Conservation (phyloP, 2,113 vertebrate genomes). For the Zonotrichia leucophrys region DNA sequence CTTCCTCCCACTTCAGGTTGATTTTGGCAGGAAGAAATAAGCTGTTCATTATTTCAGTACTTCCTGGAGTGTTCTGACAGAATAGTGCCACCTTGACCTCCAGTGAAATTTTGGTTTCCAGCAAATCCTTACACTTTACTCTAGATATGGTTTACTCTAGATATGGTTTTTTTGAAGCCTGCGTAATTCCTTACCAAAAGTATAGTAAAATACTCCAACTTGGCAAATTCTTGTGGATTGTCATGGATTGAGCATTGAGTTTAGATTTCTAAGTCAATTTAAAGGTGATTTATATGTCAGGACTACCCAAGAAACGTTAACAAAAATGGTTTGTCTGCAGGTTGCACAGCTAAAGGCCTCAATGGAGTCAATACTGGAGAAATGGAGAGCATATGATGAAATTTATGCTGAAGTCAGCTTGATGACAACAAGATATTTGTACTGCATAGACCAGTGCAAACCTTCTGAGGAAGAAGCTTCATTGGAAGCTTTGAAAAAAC, state of each 20-base stretch:
- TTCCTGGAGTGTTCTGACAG: background rate
- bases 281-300: background rate
- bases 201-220: background rate
- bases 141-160: background rate
- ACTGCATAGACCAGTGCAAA: slow-evolving; percentile 66
- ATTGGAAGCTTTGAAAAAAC: slow-evolving; percentile 66
- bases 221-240: background rate
- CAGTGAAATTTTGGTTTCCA: background rate
- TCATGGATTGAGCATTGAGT: background rate
- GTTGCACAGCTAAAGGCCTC: slow-evolving; percentile 59
- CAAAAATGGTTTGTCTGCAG: slow-evolving; percentile 43
- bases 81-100: background rate
- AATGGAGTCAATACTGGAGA: slow-evolving; percentile 56
- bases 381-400: slow-evolving; percentile 74
- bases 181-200: background rate
- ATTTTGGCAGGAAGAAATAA: background rate
- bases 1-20: background rate
- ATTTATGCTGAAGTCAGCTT: slow-evolving; percentile 56
- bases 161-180: background rate
- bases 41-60: background rate
- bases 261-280: background rate
- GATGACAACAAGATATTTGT: slow-evolving; percentile 63
- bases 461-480: slow-evolving; percentile 52
- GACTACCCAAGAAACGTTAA: background rate
- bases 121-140: background rate